These are phyloP conservation scores for Toxostoma redivivum DNA, from an alignment of 2,113 vertebrate species.

Conservation along the genomic window DNA sequence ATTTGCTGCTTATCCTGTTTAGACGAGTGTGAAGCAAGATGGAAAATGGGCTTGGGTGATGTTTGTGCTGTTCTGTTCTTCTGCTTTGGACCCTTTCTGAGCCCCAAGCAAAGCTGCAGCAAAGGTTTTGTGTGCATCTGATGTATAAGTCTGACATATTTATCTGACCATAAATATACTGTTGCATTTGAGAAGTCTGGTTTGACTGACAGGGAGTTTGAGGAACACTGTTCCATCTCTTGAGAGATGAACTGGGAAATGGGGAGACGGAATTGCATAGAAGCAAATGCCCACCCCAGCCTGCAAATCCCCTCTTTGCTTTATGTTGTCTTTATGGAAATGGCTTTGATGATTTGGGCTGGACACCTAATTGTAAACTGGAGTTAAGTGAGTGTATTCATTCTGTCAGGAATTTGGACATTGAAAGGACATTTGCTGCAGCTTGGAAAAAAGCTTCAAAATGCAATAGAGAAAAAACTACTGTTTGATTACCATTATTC, in stretches of 20 bases:
- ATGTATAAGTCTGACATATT: too few relatives aligned
- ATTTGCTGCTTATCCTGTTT: neutral
- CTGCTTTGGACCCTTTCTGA: neutral
- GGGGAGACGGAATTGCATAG: neutral
- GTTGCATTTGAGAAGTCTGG: neutral
- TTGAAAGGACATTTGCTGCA: neutral
- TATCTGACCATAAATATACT: neutral
- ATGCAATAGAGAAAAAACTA: neutral
- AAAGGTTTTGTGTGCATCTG: neutral
- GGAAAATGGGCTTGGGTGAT: neutral
- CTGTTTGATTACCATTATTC: neutral
- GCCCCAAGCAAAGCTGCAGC: neutral
- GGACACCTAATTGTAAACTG: neutral
- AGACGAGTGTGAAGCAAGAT: fast-evolving
- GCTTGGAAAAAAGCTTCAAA: neutral
- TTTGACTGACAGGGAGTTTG: neutral
- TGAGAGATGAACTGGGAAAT: neutral
- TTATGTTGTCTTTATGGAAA: neutral
- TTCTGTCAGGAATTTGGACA: neutral
- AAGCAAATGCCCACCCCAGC: neutral
- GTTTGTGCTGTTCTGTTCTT: fast-evolving
- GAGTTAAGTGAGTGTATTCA: neutral
- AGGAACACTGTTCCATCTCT: neutral
- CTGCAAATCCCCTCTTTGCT: neutral
- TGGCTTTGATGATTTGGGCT: neutral